Evolutionary conservation across 2,113 vertebrate species (phyloP), one percentile per base, ranked within the genome.

Genomic region (Amia ocellicauda): DNA sequence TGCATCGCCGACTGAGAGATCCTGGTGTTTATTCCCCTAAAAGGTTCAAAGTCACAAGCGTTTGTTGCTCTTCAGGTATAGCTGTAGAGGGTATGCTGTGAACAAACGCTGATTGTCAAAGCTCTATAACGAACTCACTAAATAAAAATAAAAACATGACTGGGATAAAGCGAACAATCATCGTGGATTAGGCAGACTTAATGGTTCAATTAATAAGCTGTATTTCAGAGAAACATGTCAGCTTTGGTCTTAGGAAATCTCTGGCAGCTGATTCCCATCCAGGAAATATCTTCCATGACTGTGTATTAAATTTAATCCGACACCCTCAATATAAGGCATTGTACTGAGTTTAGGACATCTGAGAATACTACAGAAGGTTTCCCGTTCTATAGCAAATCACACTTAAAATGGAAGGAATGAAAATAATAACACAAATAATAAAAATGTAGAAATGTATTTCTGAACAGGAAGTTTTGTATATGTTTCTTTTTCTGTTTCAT

Each of bases 201-300:
- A 86, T 82, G 67, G 85, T 73, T 63, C 82, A 91, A 85, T 88
- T 89, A 90, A 88, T 87, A 83, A 88, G 77, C 83, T 79, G 81
- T 82, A 88, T 85, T 82, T 88, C 82, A 81, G 76, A 75, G 80
- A 74, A 88, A 79, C 75, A 69, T 84, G 87, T 86, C 84, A 88
- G 80, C 75, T 81, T 83, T 82, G 74, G 76, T 82, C 31, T 78
- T 73, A 74, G 86, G 80, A 86, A 88, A 85, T 79, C 80, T 74
- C 70, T 71, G 68, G 69, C 61, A 70, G 77, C 70, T 77, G 81
- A 86, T 78, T 83, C 77, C 74, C 80, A 88, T 93, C 86, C 91
- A 93, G 91, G 89, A 94, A 93, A 91, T 66, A 80, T 93, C 91
- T 94, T 92, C 95, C 93, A 93, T 89, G 88, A 76, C 77, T 77